Evolutionary conservation across 2,113 vertebrate species (phyloP), one percentile per base, ranked within the genome.

Genomic region (Catagonus wagneri): DNA sequence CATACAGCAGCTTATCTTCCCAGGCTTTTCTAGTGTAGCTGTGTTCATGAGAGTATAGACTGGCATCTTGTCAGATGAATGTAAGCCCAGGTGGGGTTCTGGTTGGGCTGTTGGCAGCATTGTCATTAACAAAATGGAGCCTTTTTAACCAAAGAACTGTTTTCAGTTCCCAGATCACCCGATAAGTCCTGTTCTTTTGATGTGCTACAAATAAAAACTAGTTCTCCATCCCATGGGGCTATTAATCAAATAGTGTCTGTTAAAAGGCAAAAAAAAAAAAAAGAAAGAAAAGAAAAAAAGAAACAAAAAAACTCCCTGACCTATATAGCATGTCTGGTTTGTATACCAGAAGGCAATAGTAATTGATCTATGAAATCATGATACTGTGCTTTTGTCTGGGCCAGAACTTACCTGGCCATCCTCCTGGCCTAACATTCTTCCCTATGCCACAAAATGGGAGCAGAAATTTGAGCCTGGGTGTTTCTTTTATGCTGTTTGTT

Each of bases 101-200:
- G 80, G 34, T 39, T 61, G 66, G 36, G 39, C 90, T 52, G 72
- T 63, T 83, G 91, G 85, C 71, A 68, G 54, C 54, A 68, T 58
- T 97, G 95, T 96, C 60, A 86, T 94, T 75, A 50, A 81, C 90
- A 85, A 95, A 94, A 95, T 58, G 50, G 60, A 72, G n/a, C 23
- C 87, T 96, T 93, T 80, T 58, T 36, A 80, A 60, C 90, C 79
- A 68, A 12, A 65, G 56, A 60, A 44, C 22, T 96, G 56, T 97
- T 94, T 96, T 90, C 36, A 92, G 72, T 83, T 96, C 63, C 90
- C 68, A 90, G 88, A 96, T 90, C 94, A 98, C 85, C 63, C 95
- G 96, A 86, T 96, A 97, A 97, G 80, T 74, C 80, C 87, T 96
- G 19, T 92, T 94, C 96, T 96, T 98, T 96, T 96, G 95, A 94